Base-by-base conservation (phyloP, 2,888 invertebrate genomes). In the Lydus trimaculatus region DNA sequence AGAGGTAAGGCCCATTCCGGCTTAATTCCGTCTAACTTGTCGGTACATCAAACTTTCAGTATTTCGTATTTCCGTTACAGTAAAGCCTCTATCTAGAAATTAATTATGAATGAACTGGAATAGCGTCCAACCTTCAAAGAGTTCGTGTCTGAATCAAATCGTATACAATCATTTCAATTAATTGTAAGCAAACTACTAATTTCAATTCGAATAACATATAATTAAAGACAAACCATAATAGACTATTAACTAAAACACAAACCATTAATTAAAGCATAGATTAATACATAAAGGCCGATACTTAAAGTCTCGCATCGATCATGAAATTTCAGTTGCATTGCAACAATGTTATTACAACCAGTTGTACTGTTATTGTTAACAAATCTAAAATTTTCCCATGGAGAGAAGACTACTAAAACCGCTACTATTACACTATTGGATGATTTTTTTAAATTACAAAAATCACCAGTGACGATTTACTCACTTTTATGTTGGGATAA, bases 401-500 rank as follows among this genome's bases (percentile, higher is more conserved):
- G 13, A 9, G 4, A 17, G 15, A 0, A 39, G 9, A 20, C 0
- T 4, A 20, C 0, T 4, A 13, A 15, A 33, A 28, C 2, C 2
- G 61, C 39, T 23, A 61, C 28, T 23, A 23, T 28, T 15, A 3
- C 20, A 31, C 4, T 59, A 1, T 59, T 72, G 25, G 64, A 64
- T 39, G 79, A 77, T 66, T 76, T 80, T 69, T 43, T 79, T 15
- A 15, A 67, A 13, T 60, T 58, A 31, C 73, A 78, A 66, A 65
- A 72, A 58, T 39, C 20, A 58, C 76, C 79, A 13, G 65, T 67
- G 8, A 75, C 72, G 69, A 62, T 80, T 56, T 72, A 69, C 20
- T 70, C 75, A 4, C 74, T 71, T 64, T 33, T 78, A 31, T 80
- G 80, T 66, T 80, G 80, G 79, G 62, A 72, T 7, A 74, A 69